Percentiles rank a stretch among this genome's conserved stretches.
Evolutionary conservation across 2,797 vertebrate species (phyloP).

Genomic region (Acipenser transmontanus): DNA sequence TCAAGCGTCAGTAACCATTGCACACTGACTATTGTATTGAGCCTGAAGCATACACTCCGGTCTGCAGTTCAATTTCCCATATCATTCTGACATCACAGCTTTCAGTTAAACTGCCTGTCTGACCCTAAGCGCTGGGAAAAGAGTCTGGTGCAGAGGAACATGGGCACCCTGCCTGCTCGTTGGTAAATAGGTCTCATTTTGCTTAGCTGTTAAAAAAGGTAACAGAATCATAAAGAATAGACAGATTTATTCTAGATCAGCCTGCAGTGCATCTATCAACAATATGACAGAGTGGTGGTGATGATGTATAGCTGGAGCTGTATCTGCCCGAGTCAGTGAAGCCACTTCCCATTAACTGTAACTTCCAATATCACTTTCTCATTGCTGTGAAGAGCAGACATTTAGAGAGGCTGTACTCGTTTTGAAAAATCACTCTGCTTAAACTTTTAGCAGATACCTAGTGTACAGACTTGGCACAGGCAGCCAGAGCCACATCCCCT

Average conservation of each 20-base stretch:
- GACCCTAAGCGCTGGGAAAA: too few relatives aligned
- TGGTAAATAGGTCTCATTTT: slow-evolving; percentile 19
- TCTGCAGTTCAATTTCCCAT: too few relatives aligned
- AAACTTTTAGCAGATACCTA: neutral
- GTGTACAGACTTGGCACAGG: neutral
- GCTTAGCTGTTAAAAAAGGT: slow-evolving; percentile 11
- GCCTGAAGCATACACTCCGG: too few relatives aligned
- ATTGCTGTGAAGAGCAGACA: slow-evolving; percentile 20
- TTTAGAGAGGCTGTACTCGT: neutral
- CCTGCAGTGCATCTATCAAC: slow-evolving; percentile 39
- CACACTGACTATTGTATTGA: too few relatives aligned
- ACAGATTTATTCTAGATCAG: slow-evolving; percentile 20
- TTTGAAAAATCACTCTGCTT: slow-evolving; percentile 1
- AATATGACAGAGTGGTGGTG: slow-evolving; percentile 23
- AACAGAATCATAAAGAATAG: slow-evolving; percentile 31
- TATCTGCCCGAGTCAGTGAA: slow-evolving; percentile 42
- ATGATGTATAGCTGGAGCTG: slow-evolving; percentile 31
- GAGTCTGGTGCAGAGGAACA: too few relatives aligned
- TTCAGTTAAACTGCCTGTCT: too few relatives aligned
- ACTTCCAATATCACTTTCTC: slow-evolving; percentile 42
- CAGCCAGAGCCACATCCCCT: neutral
- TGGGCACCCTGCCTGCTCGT: too few relatives aligned
- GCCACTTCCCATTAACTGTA: slow-evolving; percentile 41
- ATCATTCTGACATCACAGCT: too few relatives aligned
- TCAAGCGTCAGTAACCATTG: too few relatives aligned